These are phyloP conservation scores for Lasioglossum marginatum DNA, from an alignment of 2,888 invertebrate genomes.

Conservation along the genomic window DNA sequence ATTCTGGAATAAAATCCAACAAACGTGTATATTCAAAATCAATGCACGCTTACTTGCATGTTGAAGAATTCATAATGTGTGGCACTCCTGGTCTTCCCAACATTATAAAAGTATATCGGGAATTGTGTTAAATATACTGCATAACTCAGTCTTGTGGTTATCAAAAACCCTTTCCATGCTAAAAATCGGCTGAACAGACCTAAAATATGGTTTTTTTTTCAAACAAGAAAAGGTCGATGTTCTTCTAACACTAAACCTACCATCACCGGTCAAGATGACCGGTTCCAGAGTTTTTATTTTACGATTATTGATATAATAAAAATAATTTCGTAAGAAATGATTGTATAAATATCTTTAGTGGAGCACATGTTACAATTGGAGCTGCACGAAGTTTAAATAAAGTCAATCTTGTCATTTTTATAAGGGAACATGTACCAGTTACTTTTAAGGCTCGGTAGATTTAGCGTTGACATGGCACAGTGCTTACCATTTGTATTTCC, in stretches of 20 bases:
- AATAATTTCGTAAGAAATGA: too few species aligned
- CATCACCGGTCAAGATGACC: too few species aligned
- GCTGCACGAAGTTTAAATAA: too few species aligned
- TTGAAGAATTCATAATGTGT: slow-evolving; percentile 87
- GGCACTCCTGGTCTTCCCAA: slow-evolving; percentile 87
- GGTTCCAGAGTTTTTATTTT: too few species aligned
- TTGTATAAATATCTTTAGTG: too few species aligned
- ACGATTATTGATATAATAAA: too few species aligned
- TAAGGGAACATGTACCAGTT: too few species aligned
- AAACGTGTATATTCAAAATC: neutral
- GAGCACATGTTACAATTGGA: too few species aligned
- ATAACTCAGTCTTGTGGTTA: slow-evolving; percentile 90
- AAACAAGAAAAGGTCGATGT: neutral
- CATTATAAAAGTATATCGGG: slow-evolving; percentile 90
- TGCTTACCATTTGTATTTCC: slow-evolving; percentile 85
- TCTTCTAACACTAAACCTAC: too few species aligned
- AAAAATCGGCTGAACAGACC: slow-evolving; percentile 86
- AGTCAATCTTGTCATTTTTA: too few species aligned
- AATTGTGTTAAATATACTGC: slow-evolving; percentile 90
- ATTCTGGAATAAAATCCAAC: neutral
- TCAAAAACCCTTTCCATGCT: slow-evolving; percentile 87
- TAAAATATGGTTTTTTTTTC: slow-evolving; percentile 74
- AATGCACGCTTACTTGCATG: slow-evolving; percentile 85
- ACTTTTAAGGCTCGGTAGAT: too few species aligned
- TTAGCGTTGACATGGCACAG: too few species aligned